Evolutionary conservation across 2,888 invertebrate species (phyloP).

Genomic region (Sclerodermus sp.): DNA sequence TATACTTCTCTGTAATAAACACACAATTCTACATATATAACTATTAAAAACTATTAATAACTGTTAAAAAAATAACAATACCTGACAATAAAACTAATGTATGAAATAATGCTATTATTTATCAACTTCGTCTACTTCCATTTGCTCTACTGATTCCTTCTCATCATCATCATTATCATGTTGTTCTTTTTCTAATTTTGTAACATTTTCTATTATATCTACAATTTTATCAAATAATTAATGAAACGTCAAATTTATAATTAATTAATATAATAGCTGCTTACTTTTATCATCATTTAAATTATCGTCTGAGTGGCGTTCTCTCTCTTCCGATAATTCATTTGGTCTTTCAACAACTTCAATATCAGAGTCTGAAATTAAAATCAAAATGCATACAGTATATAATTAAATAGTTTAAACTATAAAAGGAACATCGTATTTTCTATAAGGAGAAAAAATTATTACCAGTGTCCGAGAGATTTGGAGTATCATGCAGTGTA

Average conservation of each 20-base stretch:
- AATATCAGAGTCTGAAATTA: constrained; percentile 49
- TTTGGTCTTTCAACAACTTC: constrained; percentile 50
- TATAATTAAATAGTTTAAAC: constrained; percentile 1
- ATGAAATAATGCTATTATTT: constrained; percentile 16
- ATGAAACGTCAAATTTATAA: not conserved
- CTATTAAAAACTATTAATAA: too few species aligned
- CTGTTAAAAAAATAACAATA: too few species aligned
- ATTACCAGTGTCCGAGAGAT: constrained; percentile 40
- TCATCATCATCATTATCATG: not conserved
- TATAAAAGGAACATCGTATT: constrained; percentile 3
- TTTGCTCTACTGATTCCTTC: constrained; percentile 24
- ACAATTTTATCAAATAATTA: not conserved
- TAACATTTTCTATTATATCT: not conserved
- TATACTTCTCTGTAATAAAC: too few species aligned
- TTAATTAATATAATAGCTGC: not conserved
- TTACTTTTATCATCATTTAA: constrained; percentile 20
- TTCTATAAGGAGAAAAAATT: not conserved
- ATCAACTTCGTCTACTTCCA: constrained; percentile 40
- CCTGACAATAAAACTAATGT: too few species aligned
- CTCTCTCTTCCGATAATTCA: constrained; percentile 31
- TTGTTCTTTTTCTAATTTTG: not conserved
- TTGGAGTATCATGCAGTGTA: constrained; percentile 18
- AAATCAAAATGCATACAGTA: not conserved
- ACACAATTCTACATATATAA: too few species aligned
- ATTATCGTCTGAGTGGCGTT: constrained; percentile 14